Conservation (phyloP, 2,888 invertebrate genomes). For the Erannis defoliaria region DNA sequence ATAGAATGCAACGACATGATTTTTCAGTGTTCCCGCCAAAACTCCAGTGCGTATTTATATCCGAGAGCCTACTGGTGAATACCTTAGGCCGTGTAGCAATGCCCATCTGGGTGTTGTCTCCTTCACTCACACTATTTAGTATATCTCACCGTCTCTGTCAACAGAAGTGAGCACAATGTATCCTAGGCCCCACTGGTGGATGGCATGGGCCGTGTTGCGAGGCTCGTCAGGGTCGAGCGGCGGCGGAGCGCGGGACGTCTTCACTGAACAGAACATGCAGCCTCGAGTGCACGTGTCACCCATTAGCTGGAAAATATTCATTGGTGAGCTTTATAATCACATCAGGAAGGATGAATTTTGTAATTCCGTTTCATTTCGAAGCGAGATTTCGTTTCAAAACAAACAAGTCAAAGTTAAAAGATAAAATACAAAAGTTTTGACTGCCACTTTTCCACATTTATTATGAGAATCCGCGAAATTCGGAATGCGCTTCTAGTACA, state of each 20-base stretch:
- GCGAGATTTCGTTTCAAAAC: no score
- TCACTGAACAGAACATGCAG: constrained; percentile 99
- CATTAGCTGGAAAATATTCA: constrained; percentile 89
- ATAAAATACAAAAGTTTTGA: no score
- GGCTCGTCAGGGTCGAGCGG: constrained; percentile 97
- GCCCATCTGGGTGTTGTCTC: background rate
- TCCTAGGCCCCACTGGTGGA: constrained; percentile 97
- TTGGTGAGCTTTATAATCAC: background rate
- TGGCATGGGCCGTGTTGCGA: constrained; percentile 95
- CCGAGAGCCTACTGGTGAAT: background rate
- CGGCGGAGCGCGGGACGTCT: constrained; percentile 96
- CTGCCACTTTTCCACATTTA: no score
- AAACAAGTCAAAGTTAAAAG: no score
- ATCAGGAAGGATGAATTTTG: no score
- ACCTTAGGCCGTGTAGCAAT: background rate
- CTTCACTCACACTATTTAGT: background rate
- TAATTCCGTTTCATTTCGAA: no score
- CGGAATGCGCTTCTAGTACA: no score
- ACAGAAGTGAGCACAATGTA: constrained; percentile 99
- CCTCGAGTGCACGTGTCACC: constrained; percentile 99
- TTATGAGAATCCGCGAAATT: no score
- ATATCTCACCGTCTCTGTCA: constrained; percentile 94
- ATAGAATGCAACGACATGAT: no score
- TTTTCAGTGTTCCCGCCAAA: no score
- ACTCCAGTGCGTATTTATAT: no score